Conservation (phyloP, 2,888 invertebrate genomes). For the Pachymerium ferrugineum region DNA sequence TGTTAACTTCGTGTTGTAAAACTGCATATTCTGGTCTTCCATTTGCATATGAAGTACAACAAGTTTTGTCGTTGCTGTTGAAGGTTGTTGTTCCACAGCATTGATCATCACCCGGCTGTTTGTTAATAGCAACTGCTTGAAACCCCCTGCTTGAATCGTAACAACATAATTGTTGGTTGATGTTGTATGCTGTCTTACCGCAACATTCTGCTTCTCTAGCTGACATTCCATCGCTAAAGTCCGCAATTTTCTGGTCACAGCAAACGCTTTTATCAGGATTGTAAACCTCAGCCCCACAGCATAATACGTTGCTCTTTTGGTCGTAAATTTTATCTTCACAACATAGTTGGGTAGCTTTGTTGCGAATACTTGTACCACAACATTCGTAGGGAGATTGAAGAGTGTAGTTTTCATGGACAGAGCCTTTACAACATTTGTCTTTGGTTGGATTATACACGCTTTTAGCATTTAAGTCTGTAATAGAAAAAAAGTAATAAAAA, state of each 20-base stretch:
- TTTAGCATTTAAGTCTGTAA: too few relatives aligned
- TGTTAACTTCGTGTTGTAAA: neutral
- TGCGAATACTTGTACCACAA: neutral
- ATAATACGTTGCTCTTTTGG: neutral
- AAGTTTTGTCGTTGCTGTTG: neutral
- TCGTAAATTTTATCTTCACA: neutral
- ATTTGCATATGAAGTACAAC: neutral
- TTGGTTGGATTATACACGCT: too few relatives aligned
- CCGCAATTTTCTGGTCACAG: neutral
- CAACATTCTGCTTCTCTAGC: neutral
- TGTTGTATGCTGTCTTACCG: neutral
- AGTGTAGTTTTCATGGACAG: too few relatives aligned
- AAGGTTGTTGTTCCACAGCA: neutral
- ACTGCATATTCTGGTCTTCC: neutral
- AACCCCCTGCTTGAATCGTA: neutral
- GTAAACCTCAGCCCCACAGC: neutral
- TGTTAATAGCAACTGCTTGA: neutral
- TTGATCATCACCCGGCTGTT: neutral
- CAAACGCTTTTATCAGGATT: neutral
- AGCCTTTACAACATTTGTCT: too few relatives aligned
- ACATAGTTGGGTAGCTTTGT: neutral
- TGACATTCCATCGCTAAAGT: neutral
- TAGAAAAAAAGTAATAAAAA: too few relatives aligned
- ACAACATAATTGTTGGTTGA: neutral
- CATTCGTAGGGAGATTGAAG: neutral